Base-by-base conservation (phyloP, 1,140 invertebrate species). In the Megathymus violae region DNA sequence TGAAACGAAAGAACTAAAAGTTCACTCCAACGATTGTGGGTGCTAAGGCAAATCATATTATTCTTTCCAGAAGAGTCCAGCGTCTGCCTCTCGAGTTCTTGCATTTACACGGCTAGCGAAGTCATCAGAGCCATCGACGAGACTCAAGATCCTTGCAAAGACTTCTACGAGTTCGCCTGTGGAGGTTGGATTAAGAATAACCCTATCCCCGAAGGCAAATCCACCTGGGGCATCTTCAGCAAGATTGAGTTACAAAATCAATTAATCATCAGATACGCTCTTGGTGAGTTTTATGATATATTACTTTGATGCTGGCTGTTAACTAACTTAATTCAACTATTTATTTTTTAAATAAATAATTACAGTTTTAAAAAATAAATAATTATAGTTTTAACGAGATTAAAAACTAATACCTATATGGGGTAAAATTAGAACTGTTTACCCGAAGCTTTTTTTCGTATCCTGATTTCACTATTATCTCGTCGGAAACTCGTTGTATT, bases 91-190 rank as follows among this genome's bases (percentile, higher is more conserved):
- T 96, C 95, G 7, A 93, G 96, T 60, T 94, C 95, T 3, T 98
- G 97, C 79, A 95, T 99, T 3, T 96, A 95, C 52, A 96, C 97
- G 0, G 95, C 97, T 0, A 96, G 96, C 40, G 94, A 95, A 52
- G 95, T 99, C 31, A 92, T 98, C 34, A 94, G 95, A 62, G 95
- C 96, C 0, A 95, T 99, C 88, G 96, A 99, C 82, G 82, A 88
- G 0, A 92, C 88, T 0, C 93, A 95, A 1, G 93, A 98, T 85
- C 98, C 98, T 0, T 99, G 98, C 85, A 93, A 97, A 5, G 97
- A 99, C 88, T 99, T 99, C 91, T 99, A 99, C 88, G 93, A 96
- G 54, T 99, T 96, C 88, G 94, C 98, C 0, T 99, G 98, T 80
- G 97, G 97, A 10, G 96, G 96, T 0, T 99, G 98, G 98, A 95